Evolutionary conservation across 2,797 vertebrate genomes (phyloP).

Genomic region (Petrocephalus schoutedeni): DNA sequence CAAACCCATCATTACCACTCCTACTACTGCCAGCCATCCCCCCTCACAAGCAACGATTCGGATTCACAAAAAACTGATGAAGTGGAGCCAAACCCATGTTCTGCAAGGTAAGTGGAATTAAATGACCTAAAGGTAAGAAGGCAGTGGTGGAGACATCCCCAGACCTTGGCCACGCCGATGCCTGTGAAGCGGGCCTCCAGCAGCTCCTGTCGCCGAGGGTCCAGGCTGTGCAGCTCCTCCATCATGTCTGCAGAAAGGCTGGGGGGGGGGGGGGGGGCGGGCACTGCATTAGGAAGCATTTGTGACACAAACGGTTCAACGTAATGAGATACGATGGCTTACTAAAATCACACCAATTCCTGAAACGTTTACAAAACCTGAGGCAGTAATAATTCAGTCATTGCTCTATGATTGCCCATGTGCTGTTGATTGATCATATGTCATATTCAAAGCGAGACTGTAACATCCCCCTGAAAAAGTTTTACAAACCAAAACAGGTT

Average conservation of each 20-base stretch:
- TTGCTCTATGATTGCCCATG: neutral
- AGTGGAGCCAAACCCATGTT: neutral
- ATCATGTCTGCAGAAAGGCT: slow-evolving; percentile 82
- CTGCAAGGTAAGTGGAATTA: neutral
- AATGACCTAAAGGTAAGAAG: no score
- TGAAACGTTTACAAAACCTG: neutral
- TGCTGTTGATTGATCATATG: neutral
- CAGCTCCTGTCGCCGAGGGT: slow-evolving; percentile 94
- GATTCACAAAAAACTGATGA: neutral
- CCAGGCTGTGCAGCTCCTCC: slow-evolving; percentile 99
- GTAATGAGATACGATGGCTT: neutral
- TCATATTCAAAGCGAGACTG: neutral
- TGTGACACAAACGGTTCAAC: neutral
- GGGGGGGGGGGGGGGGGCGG: slow-evolving; percentile 28
- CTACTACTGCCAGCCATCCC: neutral
- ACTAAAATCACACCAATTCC: neutral
- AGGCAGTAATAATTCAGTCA: neutral
- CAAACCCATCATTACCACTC: neutral
- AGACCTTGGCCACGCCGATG: slow-evolving; percentile 93
- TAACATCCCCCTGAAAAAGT: neutral
- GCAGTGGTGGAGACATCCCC: slow-evolving; percentile 36
- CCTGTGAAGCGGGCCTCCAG: slow-evolving; percentile 97
- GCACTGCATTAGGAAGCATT: neutral
- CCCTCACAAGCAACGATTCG: neutral
- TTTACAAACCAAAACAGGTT: neutral